Evolutionary conservation across 2,113 vertebrate species (phyloP), one percentile per base, ranked within the genome.

Genomic region (Coregonus clupeaformis): DNA sequence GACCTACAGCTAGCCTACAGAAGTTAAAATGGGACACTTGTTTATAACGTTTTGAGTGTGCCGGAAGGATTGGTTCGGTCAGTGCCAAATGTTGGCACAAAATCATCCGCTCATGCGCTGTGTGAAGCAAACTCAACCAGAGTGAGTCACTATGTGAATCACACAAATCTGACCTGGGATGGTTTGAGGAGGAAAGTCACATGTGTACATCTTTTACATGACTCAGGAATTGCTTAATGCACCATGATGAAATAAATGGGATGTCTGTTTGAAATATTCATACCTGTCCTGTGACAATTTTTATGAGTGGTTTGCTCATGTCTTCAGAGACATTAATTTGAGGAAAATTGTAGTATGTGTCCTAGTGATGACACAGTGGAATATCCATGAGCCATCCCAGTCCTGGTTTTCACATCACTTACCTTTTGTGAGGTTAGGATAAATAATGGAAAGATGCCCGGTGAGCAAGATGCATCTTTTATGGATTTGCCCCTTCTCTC

Each of bases 11-110:
- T 68, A 63, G 18, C 62, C 59, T 30, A 72, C 42, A 79, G 73
- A 77, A 75, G 80, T 65, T 82, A 81, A 87, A 88, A 79, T 90
- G 84, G 84, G 81, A 70, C 87, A 91, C 82, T 90, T 92, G 91
- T 92, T 91, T 90, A 88, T 89, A 91, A 88, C 85, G 72, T 67
- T 64, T 71, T 12, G 60, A 66, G 78, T 64, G 72, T 73, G 74
- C 77, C 73, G 70, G 5, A 42, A 66, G 83, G 84, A 75, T 75
- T 76, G 57, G 32, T 25, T 69, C 30, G 71, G 72, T 82, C 27
- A 32, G 69, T 79, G 18, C 13, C 24, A 67, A 73, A 60, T 65
- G 65, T 70, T 30, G 72, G 59, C 77, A 64, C 69, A 71, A 66
- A 60, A 24, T 60, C 68, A 69, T 73, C 27, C 22, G 27, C 30